Evolutionary conservation across 2,113 vertebrate genomes (phyloP).

Genomic region (Pedetes capensis): DNA sequence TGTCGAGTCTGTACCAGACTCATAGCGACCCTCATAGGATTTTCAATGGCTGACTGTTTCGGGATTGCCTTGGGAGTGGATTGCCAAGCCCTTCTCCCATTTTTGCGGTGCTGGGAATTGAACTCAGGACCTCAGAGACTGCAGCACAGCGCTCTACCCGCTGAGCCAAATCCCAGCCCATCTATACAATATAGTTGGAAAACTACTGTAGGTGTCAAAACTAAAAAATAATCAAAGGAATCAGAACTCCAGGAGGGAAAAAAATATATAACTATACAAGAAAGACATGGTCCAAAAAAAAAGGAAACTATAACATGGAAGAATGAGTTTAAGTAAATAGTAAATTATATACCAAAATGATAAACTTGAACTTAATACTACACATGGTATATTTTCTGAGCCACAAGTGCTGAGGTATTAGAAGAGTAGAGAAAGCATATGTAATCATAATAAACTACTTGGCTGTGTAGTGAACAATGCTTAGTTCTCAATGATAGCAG

Average conservation of each 20-base stretch:
- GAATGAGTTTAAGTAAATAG: not conserved
- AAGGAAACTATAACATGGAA: not conserved
- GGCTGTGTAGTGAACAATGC: not conserved
- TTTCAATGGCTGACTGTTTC: too few species aligned
- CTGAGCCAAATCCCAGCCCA: too few species aligned
- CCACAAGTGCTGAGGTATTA: not conserved
- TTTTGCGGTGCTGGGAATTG: too few species aligned
- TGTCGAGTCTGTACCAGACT: too few species aligned
- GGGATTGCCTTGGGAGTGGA: too few species aligned
- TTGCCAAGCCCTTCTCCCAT: too few species aligned
- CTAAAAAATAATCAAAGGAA: not conserved
- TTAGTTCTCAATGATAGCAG: not conserved
- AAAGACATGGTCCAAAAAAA: not conserved
- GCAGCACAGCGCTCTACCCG: too few species aligned
- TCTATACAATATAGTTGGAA: not conserved
- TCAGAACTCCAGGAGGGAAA: not conserved
- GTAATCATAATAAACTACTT: not conserved
- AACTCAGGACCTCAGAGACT: too few species aligned
- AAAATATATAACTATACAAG: not conserved
- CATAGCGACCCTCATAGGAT: too few species aligned
- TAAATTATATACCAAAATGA: not conserved
- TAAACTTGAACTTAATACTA: not conserved
- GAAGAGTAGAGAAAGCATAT: not conserved
- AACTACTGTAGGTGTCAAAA: not conserved
- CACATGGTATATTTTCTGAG: not conserved